Evolutionary conservation across 2,797 vertebrate species (phyloP), one percentile per base, ranked within the genome.

Genomic region (Mionectes olivaceus): DNA sequence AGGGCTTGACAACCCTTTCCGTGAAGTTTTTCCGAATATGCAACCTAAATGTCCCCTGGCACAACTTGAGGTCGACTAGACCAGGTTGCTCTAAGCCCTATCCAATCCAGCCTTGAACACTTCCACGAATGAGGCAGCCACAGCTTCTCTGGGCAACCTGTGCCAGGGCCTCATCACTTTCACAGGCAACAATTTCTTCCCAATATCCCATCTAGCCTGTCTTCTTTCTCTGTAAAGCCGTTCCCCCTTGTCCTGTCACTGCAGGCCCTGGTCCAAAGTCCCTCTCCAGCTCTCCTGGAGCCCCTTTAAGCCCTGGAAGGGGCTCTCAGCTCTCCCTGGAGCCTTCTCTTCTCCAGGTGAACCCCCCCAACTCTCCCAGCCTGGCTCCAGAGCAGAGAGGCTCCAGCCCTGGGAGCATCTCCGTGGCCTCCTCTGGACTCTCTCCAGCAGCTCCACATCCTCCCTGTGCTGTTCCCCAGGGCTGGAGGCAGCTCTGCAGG

Each of bases 381-480:
- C 57, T 37, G 37, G 37, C 37, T 37, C 37, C 37, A 37, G 37
- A 37, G 37, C 37, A 37, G 37, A 37, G 37, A 11, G 37, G 37
- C 37, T 37, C 53, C 44, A 83, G 50, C 28, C 37, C 37, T 33
- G 8, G 37, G 5, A 64, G 21, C 24, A 57, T 52, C 37, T 70
- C 50, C 0, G 2, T 30, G 56, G 28, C 41, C 71, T 64, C 46
- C 68, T 83, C 59, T 77, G 55, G 37, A 5, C 50, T 30, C 6
- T 0, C 49, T 83, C 59, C 50, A 73, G 4, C 50, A 80, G 37
- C 4, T 83, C 16, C 7, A 0, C 0, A 1, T 60, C 46, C 14
- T 12, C 47, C 43, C 4, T 25, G 7, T 13, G 16, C 3, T 65
- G 47, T 23, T 23, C 10, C 7, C 69, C 56, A 28, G 35, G n/a